Evolutionary conservation across 2,888 invertebrate species (phyloP).

Genomic region (Omphaloscelis lunosa): DNA sequence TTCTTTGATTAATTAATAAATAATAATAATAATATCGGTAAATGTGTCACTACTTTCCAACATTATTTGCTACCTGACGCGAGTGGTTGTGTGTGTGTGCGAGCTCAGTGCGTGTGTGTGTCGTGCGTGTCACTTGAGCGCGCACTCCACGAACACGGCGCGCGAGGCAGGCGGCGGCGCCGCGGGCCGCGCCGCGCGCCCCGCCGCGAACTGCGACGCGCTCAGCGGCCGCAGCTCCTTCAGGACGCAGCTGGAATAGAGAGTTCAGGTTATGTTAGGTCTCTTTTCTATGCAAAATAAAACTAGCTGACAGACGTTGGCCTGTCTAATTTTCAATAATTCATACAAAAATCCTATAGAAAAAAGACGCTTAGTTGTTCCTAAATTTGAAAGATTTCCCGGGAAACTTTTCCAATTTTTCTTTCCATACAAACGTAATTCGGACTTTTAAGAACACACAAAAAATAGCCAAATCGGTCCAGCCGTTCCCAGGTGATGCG

Average conservation of each 20-base stretch:
- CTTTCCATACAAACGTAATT: not conserved
- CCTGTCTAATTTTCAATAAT: not conserved
- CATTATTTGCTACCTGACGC: slow-evolving; percentile 40
- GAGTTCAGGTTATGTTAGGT: not conserved
- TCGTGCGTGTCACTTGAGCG: slow-evolving; percentile 84
- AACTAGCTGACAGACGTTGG: not conserved
- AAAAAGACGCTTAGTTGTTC: not conserved
- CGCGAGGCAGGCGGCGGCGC: slow-evolving; percentile 59
- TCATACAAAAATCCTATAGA: not conserved
- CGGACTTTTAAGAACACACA: not conserved
- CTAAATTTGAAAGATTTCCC: not conserved
- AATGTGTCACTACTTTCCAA: slow-evolving; percentile 10
- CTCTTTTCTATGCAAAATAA: not conserved
- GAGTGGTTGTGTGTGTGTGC: slow-evolving; percentile 19
- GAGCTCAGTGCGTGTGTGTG: not conserved
- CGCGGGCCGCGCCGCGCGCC: slow-evolving; percentile 48
- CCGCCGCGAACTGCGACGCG: slow-evolving; percentile 87
- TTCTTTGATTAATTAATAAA: not conserved
- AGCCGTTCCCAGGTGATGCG: not conserved
- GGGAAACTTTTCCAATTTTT: not conserved
- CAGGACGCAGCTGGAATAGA: slow-evolving; percentile 83
- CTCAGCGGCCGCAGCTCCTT: slow-evolving; percentile 91
- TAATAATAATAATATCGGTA: not conserved
- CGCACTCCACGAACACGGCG: slow-evolving; percentile 86
- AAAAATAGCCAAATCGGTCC: not conserved